Percentiles rank a stretch among this genome's conserved stretches.
Conservation (phyloP, 2,113 vertebrate genomes). For the Callaeas wilsoni region DNA sequence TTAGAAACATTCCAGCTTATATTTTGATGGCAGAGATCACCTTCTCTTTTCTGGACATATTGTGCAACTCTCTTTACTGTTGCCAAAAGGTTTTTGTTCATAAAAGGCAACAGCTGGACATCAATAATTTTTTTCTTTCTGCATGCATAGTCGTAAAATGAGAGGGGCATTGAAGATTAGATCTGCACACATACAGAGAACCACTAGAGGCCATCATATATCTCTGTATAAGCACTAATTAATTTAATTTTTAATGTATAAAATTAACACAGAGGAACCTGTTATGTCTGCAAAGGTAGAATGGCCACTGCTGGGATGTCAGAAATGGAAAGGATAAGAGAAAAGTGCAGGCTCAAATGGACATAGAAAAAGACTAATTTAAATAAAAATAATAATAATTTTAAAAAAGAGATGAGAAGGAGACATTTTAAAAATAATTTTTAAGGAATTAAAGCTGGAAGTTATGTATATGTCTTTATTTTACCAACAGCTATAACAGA, state of each 20-base stretch:
- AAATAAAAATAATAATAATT: no score
- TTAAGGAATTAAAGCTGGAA: neutral
- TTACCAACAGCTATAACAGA: neutral
- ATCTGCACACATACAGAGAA: neutral
- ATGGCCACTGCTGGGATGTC: neutral
- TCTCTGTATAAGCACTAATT: neutral
- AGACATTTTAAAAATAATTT: neutral
- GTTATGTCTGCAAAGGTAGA: neutral
- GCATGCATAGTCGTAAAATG: neutral
- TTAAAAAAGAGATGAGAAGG: rapidly evolving
- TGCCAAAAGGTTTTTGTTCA: conserved; percentile 5
- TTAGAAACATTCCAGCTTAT: neutral
- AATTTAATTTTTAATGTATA: neutral
- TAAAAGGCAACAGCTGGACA: neutral
- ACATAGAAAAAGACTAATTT: neutral
- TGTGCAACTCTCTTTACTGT: neutral
- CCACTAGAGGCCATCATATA: conserved; percentile 56
- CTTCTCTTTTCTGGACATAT: neutral
- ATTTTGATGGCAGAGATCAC: neutral
- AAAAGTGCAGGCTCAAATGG: neutral
- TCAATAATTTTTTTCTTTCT: neutral
- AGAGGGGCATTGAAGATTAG: neutral
- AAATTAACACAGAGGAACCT: neutral
- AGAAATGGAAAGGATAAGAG: neutral
- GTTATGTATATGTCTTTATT: neutral